Conservation (phyloP, 2,888 invertebrate species). For the Ophonus ardosiacus region DNA sequence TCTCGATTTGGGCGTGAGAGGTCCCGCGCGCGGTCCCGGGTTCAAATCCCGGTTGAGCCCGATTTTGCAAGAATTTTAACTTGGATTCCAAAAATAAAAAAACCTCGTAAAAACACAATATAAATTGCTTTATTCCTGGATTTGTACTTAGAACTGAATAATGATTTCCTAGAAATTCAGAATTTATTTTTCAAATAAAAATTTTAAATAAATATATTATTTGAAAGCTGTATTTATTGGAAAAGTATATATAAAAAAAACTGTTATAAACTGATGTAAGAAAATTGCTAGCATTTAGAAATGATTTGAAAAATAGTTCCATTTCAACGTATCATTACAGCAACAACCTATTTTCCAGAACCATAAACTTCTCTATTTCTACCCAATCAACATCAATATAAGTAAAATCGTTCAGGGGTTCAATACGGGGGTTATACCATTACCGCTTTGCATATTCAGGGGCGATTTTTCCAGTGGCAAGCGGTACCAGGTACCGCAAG, state of each 20-base stretch:
- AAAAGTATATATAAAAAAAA: too few relatives aligned
- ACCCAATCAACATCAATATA: constrained; percentile 19
- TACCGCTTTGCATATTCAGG: constrained; percentile 29
- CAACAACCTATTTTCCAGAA: constrained; percentile 4
- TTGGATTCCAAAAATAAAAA: too few relatives aligned
- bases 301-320: neutral
- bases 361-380: constrained; percentile 10
- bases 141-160: too few relatives aligned
- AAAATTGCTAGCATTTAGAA: neutral
- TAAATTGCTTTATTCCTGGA: too few relatives aligned
- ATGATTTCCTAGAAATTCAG: too few relatives aligned
- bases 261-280: too few relatives aligned
- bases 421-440: constrained; percentile 38
- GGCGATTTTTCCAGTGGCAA: constrained; percentile 44
- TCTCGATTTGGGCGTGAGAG: constrained; percentile 77
- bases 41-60: constrained; percentile 76
- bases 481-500: constrained; percentile 29
- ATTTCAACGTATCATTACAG: neutral
- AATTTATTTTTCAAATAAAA: too few relatives aligned
- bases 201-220: too few relatives aligned
- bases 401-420: constrained; percentile 45
- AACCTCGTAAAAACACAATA: too few relatives aligned
- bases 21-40: constrained; percentile 77
- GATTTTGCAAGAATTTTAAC: neutral
- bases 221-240: too few relatives aligned